phyloP scores from a whole-genome alignment of 2,113 vertebrate genomes.

The Corapipo altera region DNA sequence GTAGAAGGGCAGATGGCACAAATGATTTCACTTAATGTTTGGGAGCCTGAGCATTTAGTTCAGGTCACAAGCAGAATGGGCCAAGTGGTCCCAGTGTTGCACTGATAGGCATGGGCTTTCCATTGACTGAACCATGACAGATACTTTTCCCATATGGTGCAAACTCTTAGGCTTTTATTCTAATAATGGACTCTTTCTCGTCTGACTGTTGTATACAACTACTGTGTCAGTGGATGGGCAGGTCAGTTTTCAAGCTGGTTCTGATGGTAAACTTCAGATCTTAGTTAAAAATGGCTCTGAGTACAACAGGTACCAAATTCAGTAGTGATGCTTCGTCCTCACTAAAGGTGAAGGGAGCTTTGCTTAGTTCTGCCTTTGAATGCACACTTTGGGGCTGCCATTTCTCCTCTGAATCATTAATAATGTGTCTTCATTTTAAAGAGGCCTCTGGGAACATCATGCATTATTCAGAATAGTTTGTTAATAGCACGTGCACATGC shows the following conservation, averaged over 20 bases:
- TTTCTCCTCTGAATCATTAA: not conserved
- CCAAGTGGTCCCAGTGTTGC: not conserved
- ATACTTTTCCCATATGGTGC: not conserved
- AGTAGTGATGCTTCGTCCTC: not conserved
- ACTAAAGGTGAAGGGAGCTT: not conserved
- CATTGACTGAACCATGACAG: accelerated
- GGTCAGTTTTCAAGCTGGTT: not conserved
- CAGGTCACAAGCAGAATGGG: not conserved
- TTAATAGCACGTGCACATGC: not conserved
- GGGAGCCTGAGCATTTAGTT: not conserved
- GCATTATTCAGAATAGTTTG: not conserved
- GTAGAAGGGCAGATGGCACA: not conserved
- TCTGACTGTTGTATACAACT: not conserved
- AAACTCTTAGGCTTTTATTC: not conserved
- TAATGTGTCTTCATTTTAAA: not conserved
- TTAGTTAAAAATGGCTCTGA: not conserved
- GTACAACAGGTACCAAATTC: not conserved
- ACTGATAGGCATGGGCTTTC: not conserved
- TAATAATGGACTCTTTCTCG: not conserved
- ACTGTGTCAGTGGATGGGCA: not conserved
- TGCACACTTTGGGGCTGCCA: accelerated
- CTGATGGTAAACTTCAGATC: not conserved
- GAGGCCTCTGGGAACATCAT: not conserved
- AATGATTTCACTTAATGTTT: slow-evolving; percentile 15
- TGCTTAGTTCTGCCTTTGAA: not conserved